These are phyloP conservation scores for Ischnus inquisitorius DNA, from an alignment of 2,888 invertebrate species.

Conservation along the genomic window DNA sequence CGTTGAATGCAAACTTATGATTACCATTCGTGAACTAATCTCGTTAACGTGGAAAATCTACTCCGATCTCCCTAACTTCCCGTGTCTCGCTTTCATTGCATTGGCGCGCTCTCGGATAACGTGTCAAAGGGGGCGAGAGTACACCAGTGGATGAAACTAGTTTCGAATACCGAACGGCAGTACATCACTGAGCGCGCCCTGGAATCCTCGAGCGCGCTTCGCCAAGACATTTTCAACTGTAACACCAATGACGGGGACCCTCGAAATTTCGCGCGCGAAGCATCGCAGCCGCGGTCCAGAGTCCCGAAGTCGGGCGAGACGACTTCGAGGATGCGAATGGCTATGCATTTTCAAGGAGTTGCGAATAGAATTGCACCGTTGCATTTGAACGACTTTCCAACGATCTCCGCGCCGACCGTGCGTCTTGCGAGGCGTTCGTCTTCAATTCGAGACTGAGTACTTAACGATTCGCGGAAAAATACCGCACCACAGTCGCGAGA, in stretches of 20 bases:
- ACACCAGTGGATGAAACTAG: too few species aligned
- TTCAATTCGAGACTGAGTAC: too few species aligned
- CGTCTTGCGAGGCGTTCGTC: neutral
- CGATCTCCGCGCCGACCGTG: neutral
- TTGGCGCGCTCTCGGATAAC: neutral
- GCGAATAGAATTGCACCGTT: neutral
- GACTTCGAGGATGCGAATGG: neutral
- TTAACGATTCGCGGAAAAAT: too few species aligned
- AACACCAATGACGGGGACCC: neutral
- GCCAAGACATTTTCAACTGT: too few species aligned
- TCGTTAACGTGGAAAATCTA: neutral
- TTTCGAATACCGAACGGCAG: too few species aligned
- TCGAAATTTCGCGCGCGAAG: neutral
- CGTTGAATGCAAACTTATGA: too few species aligned
- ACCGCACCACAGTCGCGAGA: too few species aligned
- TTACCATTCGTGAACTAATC: too few species aligned
- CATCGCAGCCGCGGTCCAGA: too few species aligned
- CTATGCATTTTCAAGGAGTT: neutral
- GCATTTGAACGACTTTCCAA: neutral
- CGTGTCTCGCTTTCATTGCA: constrained; percentile 8
- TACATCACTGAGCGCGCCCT: constrained; percentile 42
- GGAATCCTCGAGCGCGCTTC: constrained; percentile 28
- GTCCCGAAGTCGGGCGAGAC: neutral
- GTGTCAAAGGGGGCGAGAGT: too few species aligned
- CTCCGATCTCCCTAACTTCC: constrained; percentile 10